Percentiles rank a stretch among this genome's conserved stretches.
phyloP scores from a whole-genome alignment of 2,113 vertebrate species.

The Lepus europaeus region DNA sequence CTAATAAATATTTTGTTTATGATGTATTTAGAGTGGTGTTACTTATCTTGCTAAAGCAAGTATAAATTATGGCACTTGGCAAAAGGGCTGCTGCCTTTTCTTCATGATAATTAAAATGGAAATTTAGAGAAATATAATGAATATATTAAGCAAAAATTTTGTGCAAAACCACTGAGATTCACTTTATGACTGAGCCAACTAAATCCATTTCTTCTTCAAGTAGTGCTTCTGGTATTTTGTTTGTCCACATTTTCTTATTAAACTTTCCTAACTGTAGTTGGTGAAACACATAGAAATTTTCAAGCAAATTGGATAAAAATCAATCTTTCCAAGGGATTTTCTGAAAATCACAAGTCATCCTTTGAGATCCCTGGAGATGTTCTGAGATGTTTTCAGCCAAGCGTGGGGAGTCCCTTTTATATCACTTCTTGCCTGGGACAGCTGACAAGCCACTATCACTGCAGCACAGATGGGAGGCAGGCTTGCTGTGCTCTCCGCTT shows the following conservation, averaged over 20 bases:
- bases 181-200: neutral
- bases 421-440: neutral
- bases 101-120: constrained; percentile 85
- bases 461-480: neutral
- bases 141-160: constrained; percentile 78
- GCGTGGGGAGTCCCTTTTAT: neutral
- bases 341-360: neutral
- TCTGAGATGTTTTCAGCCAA: neutral
- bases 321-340: neutral
- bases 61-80: constrained; percentile 81
- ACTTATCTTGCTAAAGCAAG: constrained; percentile 82
- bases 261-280: neutral
- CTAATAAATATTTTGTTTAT: constrained; percentile 87
- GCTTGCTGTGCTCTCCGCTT: neutral
- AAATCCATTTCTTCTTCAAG: constrained; percentile 1
- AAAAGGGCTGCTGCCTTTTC: constrained; percentile 78
- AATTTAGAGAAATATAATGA: constrained; percentile 82
- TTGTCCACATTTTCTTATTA: neutral
- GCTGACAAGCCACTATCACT: neutral
- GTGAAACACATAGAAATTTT: neutral
- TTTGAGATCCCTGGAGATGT: neutral
- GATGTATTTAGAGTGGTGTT: constrained; percentile 82
- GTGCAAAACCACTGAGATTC: constrained; percentile 29
- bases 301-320: constrained; percentile 38
- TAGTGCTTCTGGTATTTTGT: neutral